Evolutionary conservation across 2,797 vertebrate genomes (phyloP).

Genomic region (Gymnocypris eckloni): DNA sequence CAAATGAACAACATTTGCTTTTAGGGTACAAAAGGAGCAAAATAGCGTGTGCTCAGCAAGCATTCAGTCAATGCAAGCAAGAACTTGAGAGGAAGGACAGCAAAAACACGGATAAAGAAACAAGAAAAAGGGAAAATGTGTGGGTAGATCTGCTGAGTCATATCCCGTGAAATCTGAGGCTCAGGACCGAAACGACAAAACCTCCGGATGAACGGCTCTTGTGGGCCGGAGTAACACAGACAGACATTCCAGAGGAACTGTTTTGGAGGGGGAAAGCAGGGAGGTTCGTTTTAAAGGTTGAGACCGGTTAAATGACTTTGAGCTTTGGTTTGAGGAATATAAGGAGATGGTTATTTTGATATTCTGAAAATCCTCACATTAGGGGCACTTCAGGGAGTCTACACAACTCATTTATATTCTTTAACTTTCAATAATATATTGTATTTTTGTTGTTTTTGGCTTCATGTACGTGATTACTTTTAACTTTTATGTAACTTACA

Average conservation of each 20-base stretch:
- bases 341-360: not conserved
- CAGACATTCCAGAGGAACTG: slow-evolving; percentile 8
- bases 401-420: not conserved
- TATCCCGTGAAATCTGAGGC: slow-evolving; percentile 60
- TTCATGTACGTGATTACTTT: not conserved
- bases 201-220: slow-evolving; percentile 8
- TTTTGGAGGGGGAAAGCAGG: not conserved
- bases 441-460: not conserved
- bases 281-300: not conserved
- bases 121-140: slow-evolving; percentile 39
- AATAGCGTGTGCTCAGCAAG: slow-evolving; percentile 53
- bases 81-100: slow-evolving; percentile 51
- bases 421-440: not conserved
- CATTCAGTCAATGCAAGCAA: slow-evolving; percentile 50
- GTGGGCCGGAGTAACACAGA: slow-evolving; percentile 3
- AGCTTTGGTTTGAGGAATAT: slow-evolving; percentile 11
- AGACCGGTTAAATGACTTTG: not conserved
- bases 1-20: slow-evolving; percentile 24
- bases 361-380: not conserved
- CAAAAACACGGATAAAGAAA: slow-evolving; percentile 23
- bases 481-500: not conserved
- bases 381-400: not conserved
- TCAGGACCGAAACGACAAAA: slow-evolving; percentile 48
- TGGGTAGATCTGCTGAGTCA: slow-evolving; percentile 66
- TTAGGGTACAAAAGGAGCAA: slow-evolving; percentile 22